phyloP scores from a whole-genome alignment of 2,113 vertebrate species.

The Aleadryas rufinucha region DNA sequence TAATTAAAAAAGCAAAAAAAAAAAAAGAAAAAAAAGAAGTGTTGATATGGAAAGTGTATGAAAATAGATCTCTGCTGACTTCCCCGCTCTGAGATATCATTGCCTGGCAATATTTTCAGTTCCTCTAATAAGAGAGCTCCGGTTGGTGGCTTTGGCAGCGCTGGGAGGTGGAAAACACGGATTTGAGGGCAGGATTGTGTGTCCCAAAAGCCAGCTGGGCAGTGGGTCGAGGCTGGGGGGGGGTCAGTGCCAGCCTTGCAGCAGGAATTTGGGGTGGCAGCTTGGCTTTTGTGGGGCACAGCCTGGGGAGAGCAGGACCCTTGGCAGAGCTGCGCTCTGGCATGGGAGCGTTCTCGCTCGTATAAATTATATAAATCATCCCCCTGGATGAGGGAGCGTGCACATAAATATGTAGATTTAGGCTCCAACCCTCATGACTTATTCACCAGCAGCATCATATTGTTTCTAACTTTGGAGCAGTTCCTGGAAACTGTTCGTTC shows the following conservation, averaged over 20 bases:
- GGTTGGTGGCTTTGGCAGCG: not conserved
- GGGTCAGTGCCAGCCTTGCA: not conserved
- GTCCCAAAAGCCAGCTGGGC: not conserved
- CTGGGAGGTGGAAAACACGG: fast-evolving
- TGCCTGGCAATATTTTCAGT: not conserved
- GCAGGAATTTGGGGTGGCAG: not conserved
- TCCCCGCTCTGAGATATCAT: not conserved
- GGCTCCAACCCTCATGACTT: constrained; percentile 63
- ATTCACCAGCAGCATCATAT: constrained; percentile 60
- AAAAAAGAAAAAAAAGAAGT: not conserved
- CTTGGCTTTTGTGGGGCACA: not conserved
- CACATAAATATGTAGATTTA: constrained; percentile 56
- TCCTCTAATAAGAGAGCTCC: not conserved
- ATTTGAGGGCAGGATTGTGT: not conserved
- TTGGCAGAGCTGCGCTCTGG: not conserved
- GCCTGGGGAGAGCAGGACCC: not conserved
- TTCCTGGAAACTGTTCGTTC: constrained; percentile 60
- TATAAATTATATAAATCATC: constrained; percentile 28
- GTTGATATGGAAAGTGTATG: not conserved
- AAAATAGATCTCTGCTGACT: not conserved
- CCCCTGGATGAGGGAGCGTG: not conserved
- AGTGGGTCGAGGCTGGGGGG: fast-evolving
- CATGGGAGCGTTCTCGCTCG: not conserved
- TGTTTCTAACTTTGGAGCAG: constrained; percentile 65
- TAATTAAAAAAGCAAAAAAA: not conserved